A percentile compares a stretch with the other conserved stretches of the same genome.
These are phyloP conservation scores for Hesperophylax magnus DNA, from an alignment of 1,140 invertebrate genomes.

Conservation along the genomic window DNA sequence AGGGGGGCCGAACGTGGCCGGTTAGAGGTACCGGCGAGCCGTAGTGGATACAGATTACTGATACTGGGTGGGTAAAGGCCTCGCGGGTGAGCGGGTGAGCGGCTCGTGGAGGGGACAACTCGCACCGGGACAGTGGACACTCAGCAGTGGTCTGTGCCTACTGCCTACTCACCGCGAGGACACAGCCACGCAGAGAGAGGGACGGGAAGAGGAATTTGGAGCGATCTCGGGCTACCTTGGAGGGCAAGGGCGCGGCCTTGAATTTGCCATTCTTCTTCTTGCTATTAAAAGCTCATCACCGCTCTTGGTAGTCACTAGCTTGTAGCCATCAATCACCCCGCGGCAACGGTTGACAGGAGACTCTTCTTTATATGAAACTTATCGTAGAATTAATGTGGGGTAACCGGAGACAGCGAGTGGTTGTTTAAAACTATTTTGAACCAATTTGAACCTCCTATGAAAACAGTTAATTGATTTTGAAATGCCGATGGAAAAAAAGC, in stretches of 20 bases:
- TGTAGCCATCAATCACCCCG: too few relatives aligned
- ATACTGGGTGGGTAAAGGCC: neutral
- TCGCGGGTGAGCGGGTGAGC: neutral
- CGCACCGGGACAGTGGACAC: neutral
- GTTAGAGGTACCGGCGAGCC: neutral
- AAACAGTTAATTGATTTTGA: too few relatives aligned
- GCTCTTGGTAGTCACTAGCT: too few relatives aligned
- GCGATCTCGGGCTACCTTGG: neutral
- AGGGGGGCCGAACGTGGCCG: neutral
- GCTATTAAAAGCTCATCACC: neutral
- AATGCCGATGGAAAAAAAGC: too few relatives aligned
- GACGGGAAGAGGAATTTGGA: neutral
- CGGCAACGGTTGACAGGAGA: too few relatives aligned
- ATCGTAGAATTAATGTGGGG: too few relatives aligned
- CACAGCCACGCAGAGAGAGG: neutral
- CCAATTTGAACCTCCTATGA: too few relatives aligned
- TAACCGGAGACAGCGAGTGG: too few relatives aligned
- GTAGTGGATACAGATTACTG: neutral
- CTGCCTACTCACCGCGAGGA: too few relatives aligned
- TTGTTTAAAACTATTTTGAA: too few relatives aligned
- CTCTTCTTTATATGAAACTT: too few relatives aligned
- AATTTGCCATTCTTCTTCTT: neutral
- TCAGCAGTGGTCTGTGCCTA: too few relatives aligned
- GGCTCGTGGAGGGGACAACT: neutral
- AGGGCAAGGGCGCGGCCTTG: slow-evolving; percentile 15